Evolutionary conservation across 2,888 invertebrate species (phyloP), one percentile per base, ranked within the genome.

Genomic region (Metopia argyrocephala): DNA sequence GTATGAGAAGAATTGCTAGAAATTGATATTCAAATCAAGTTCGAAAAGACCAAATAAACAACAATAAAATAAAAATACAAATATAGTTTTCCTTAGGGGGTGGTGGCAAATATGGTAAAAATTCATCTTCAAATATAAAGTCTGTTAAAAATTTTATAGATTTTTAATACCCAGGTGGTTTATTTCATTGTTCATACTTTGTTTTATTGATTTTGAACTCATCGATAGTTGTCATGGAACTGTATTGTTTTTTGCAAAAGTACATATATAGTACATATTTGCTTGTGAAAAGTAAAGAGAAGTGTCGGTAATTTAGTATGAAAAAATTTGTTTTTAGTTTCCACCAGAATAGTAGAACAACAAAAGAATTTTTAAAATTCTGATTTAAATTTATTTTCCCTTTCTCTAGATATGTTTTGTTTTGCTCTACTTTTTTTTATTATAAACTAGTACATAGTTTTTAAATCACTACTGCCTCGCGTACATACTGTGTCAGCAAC

Each of bases 21-120:
- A 18, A 57, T 70, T 70, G 64, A 71, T 78, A 70, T 78, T 70
- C 76, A 76, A 80, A 76, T 81, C 69, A 71, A 74, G 59, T 66
- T 38, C 38, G 48, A 57, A 76, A 38, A 52, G 9, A 71, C n/a
- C 52, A 76, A 18, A 62, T 56, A 56, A 57, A 61, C 15, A 15
- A 15, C 38, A 52, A 62, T 21, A 68, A 62, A 61, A 57, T n/a
- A 28, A 45, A n/a, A 61, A 61, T 45, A 27, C 18, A 38, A 38
- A 21, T n/a, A 50, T 38, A 4, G 7, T 15, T 28, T 18, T 21
- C 23, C 21, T 45, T 18, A 48, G 31, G 3, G 7, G 20, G 15
- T 20, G 21, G 18, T 18, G 50, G 18, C n/a, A 20, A 18, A 48
- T n/a, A 7, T n/a, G 1, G 54, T 54, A 18, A 23, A 46, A 61